Evolutionary conservation across 2,797 vertebrate genomes (phyloP), one percentile per base, ranked within the genome.

Genomic region (Gambusia yucatana): DNA sequence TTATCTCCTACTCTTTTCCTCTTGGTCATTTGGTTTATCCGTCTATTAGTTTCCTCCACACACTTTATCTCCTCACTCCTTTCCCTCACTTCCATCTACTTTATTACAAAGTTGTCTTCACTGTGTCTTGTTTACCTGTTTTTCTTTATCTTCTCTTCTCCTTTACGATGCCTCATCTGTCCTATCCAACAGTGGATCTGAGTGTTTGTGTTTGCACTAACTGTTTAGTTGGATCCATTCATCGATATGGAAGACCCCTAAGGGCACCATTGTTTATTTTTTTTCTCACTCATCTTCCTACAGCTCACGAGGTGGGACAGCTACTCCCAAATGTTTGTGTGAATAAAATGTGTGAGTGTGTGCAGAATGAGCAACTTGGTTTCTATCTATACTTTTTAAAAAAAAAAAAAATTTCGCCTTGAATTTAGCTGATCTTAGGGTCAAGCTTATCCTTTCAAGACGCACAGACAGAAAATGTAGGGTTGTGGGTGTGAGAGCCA

Each of bases 141-240:
- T 82, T 47, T 50, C 61, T 75, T 43, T 77, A 28, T 52, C 28
- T 44, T 65, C 47, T 25, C 48, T 47, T 59, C 73, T 75, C 20
- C 70, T 65, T 82, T 8, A 0, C 67, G 67, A 39, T 82, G 57
- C 61, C 69, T 78, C 78, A 48, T 30, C 86, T 76, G 78, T 86
- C 70, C 79, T 57, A 78, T 90, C 78, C 86, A 76, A 81, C 75
- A 72, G 76, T 77, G 83, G 86, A 73, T 91, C 84, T 85, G 46
- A 77, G 86, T 88, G 84, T 85, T 90, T 93, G 86, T 92, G 90
- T 93, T 93, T 92, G 77, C 87, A 86, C 86, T 87, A 84, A 84
- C 90, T 91, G 86, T 93, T 94, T 91, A 92, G 88, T 82, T 73
- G 76, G 81, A 92, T 91, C 86, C 39, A 86, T 78, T 86, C 81